These are phyloP conservation scores for Leucopternis melanops DNA, from an alignment of 2,113 vertebrate species.

Conservation along the genomic window DNA sequence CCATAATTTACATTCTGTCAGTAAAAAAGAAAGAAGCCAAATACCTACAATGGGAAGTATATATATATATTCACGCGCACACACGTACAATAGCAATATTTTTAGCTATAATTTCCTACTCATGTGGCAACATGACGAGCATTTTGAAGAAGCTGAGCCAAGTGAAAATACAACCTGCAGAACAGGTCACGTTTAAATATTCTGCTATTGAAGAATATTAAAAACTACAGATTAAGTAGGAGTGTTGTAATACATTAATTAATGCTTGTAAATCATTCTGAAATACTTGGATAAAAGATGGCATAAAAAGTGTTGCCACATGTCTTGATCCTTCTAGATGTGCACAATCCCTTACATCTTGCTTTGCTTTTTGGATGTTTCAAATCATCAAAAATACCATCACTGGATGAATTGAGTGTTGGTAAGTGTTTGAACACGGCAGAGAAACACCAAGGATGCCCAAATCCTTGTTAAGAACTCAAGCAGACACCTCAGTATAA, in stretches of 20 bases:
- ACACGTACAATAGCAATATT: conserved; percentile 22
- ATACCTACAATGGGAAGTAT: not conserved
- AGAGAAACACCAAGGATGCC: not conserved
- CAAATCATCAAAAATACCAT: not conserved
- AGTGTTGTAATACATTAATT: conserved; percentile 65
- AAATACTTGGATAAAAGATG: conserved; percentile 50
- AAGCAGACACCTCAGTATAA: not conserved
- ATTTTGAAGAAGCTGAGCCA: conserved; percentile 53
- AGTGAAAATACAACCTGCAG: conserved; percentile 62
- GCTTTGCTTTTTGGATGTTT: not conserved
- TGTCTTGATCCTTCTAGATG: conserved; percentile 23
- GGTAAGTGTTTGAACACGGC: not conserved
- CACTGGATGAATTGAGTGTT: not conserved
- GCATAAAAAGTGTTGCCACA: conserved; percentile 44
- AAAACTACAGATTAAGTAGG: conserved; percentile 60
- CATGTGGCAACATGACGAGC: conserved; percentile 50
- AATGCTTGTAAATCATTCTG: conserved; percentile 54
- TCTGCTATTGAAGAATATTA: conserved; percentile 65
- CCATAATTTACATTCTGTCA: not conserved
- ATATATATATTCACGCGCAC: not conserved
- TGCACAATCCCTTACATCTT: not conserved
- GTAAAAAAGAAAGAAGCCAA: not conserved
- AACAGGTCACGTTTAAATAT: conserved; percentile 67
- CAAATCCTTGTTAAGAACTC: not conserved
- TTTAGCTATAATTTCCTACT: conserved; percentile 61